Evolutionary conservation across 2,113 vertebrate genomes (phyloP), one percentile per base, ranked within the genome.

Genomic region (Pteruthius melanotis): DNA sequence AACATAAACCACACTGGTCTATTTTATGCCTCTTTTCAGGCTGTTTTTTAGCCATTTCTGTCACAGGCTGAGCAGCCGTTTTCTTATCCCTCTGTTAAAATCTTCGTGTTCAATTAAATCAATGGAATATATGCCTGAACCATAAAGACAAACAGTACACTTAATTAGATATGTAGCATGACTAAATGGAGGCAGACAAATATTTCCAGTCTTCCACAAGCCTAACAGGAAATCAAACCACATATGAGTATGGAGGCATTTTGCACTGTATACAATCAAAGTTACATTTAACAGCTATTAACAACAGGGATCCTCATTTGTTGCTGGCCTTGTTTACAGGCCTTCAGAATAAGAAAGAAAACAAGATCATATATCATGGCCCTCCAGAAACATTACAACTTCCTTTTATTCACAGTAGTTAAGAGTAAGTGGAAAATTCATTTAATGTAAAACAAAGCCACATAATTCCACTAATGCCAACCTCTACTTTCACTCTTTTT

Each of bases 351-450:
- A 84, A 87, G 74, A 82, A 92, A 89, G 83, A 96, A 95, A 94
- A 92, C 52, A 94, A 71, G 69, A 82, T 56, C 68, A 92, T 86
- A 14, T 80, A 95, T 89, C 93, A 94, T 6, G 60, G 87, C 44
- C 72, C 72, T 95, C 91, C 94, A 94, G 91, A 92, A 92, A 81
- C 52, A 40, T 92, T 86, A 91, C 30, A 2, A 89, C 76, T 97
- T 96, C 93, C 95, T 94, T 92, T 96, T 56, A 90, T 90, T 97
- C 80, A 92, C 52, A 78, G 76, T 1, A 89, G 80, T 81, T 68
- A 87, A 47, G 60, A 81, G 60, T 60, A 66, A 93, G 74, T 2
- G 47, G 93, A 93, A 94, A 96, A 84, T 81, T 91, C 44, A 66
- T 89, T 83, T 87, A 47, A 75, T 0, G 0, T 83, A 70, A 90